A percentile compares a stretch with the other conserved stretches of the same genome.
Conservation (phyloP, 2,888 invertebrate genomes). For the Xiphydria camelus region DNA sequence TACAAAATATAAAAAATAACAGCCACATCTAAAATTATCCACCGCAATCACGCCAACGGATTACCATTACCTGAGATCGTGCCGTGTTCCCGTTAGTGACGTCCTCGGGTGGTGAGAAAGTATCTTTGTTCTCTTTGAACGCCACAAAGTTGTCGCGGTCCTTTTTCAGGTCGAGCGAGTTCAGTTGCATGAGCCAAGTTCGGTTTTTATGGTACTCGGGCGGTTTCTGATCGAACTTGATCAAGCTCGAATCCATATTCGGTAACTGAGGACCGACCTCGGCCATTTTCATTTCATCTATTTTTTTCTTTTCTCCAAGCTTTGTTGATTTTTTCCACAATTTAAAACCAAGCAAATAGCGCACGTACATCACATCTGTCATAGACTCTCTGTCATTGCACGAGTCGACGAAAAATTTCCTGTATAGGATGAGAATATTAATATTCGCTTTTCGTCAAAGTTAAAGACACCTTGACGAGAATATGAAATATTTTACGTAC, state of each 20-base stretch:
- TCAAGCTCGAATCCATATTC: constrained; percentile 28
- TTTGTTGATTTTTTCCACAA: constrained; percentile 43
- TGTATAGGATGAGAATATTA: constrained; percentile 13
- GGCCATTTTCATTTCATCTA: constrained; percentile 37
- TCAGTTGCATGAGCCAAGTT: constrained; percentile 39
- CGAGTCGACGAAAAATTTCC: constrained; percentile 39
- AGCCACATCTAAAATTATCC: not conserved
- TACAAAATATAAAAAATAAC: too few relatives aligned
- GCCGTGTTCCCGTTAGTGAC: too few relatives aligned
- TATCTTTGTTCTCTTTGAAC: constrained; percentile 34
- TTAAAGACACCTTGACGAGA: not conserved
- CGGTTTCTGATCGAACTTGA: constrained; percentile 33
- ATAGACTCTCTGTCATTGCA: constrained; percentile 21
- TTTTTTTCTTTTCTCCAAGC: constrained; percentile 31
- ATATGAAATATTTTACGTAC: constrained; percentile 28
- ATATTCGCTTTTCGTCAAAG: not conserved
- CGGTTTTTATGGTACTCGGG: constrained; percentile 29
- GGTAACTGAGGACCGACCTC: constrained; percentile 40
- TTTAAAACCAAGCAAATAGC: constrained; percentile 46
- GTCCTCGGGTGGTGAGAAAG: too few relatives aligned
- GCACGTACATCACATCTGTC: constrained; percentile 39
- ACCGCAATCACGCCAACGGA: too few relatives aligned
- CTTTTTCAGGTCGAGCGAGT: constrained; percentile 37
- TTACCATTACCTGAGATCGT: too few relatives aligned
- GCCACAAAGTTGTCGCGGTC: constrained; percentile 36